A percentile compares a stretch with the other conserved stretches of the same genome.
Conservation (phyloP, 2,797 vertebrate species). For the Myotis myotis region DNA sequence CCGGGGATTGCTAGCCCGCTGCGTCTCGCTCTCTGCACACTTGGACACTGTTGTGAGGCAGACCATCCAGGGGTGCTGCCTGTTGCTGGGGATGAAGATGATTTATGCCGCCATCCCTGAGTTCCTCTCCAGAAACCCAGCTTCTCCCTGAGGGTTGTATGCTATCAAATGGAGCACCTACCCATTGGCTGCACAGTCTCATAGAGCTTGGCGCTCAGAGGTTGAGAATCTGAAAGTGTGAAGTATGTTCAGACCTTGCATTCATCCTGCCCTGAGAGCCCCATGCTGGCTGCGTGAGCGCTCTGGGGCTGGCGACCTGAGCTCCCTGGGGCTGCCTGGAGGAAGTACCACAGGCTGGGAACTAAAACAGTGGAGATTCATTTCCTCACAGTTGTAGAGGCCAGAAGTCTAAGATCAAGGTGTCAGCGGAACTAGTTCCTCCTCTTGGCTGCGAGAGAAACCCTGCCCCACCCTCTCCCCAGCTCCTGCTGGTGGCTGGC, state of each 20-base stretch:
- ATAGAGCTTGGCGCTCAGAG: neutral
- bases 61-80: too few relatives aligned
- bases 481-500: neutral
- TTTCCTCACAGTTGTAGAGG: neutral
- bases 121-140: neutral
- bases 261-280: fast-evolving
- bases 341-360: fast-evolving
- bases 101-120: neutral
- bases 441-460: too few relatives aligned
- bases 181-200: fast-evolving
- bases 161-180: fast-evolving
- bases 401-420: neutral
- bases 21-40: fast-evolving
- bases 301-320: fast-evolving
- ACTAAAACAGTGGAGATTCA: fast-evolving
- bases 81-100: fast-evolving
- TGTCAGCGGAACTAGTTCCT: fast-evolving
- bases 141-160: neutral
- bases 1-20: neutral
- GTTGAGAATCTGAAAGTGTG: neutral
- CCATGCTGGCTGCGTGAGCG: fast-evolving
- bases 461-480: fast-evolving
- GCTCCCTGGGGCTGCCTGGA: neutral
- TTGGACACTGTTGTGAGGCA: neutral
- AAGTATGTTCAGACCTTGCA: fast-evolving